Percentiles rank a stretch among this genome's conserved stretches.
These are phyloP conservation scores for Melitaea cinxia DNA, from an alignment of 1,140 invertebrate genomes.

Conservation along the genomic window DNA sequence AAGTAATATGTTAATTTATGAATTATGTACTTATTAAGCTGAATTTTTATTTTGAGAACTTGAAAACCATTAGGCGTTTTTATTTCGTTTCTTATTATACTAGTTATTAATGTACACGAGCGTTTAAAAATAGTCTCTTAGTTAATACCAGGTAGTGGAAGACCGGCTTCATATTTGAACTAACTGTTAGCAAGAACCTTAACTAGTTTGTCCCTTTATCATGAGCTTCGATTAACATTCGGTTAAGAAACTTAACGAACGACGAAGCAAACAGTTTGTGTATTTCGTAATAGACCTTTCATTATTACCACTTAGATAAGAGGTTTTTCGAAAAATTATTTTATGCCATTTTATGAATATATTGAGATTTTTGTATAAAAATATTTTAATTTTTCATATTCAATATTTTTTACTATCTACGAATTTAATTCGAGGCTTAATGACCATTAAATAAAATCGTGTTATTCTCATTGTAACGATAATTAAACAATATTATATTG, in stretches of 20 bases:
- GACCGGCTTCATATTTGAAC: constrained; percentile 64
- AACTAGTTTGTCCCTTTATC: constrained; percentile 59
- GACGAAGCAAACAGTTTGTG: constrained; percentile 10
- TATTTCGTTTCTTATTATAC: too few species aligned
- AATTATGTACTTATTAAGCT: too few species aligned
- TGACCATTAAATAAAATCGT: too few species aligned
- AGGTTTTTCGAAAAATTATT: not conserved
- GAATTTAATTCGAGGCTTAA: too few species aligned
- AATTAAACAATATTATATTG: too few species aligned
- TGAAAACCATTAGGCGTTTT: too few species aligned
- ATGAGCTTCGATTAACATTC: constrained; percentile 66
- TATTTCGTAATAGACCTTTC: constrained; percentile 6
- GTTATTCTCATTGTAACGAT: too few species aligned
- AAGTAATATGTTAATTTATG: too few species aligned
- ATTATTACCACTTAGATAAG: constrained; percentile 4
- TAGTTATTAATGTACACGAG: not conserved
- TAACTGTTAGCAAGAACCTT: constrained; percentile 58
- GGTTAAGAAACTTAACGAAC: constrained; percentile 28
- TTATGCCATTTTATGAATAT: not conserved
- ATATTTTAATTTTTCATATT: too few species aligned
- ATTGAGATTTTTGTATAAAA: too few species aligned
- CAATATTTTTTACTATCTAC: too few species aligned
- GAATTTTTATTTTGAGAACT: too few species aligned
- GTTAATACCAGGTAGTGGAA: constrained; percentile 51
- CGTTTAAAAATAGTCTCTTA: constrained; percentile 11